Base-by-base conservation (phyloP, 1,140 invertebrate genomes). In the Saxidomus purpurata region DNA sequence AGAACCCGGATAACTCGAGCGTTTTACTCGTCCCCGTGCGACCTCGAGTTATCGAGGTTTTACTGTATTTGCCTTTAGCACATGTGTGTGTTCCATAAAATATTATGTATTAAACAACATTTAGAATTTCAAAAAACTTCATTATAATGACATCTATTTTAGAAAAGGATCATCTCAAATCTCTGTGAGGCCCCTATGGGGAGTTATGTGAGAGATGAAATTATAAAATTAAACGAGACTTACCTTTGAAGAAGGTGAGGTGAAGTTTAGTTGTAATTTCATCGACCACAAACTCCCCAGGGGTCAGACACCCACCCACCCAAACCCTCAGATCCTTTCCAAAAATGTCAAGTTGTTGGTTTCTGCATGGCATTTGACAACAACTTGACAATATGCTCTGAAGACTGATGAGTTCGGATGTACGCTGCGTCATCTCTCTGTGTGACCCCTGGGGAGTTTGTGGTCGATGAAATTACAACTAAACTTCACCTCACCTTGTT, bases 201-300 rank as follows among this genome's bases (percentile, higher is more conserved):
- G 59, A 63, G 25, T 28, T 63, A 63, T 63, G 59, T 28, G 25
- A 25, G 59, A 63, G 59, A 63, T 63, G 59, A 63, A 63, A 63
- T 63, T 63, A n/a, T 9, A 63, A 63, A 63, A 28, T 63, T 28
- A 63, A 28, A 25, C 19, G 25, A 28, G 25, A 25, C 25, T 63
- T 28, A 25, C 59, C 25, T 63, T 43, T 43, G 43, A 43, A 43
- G 43, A 43, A 43, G 22, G 8, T 63, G n/a, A 63, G 59, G 19
- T 63, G 59, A 63, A 63, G 59, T 63, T 63, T n/a, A 63, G n/a
- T 63, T 63, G 9, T 25, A 63, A 63, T 63, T 63, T n/a, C n/a
- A 28, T 63, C 19, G n/a, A n/a, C n/a, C 19, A 28, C 59, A 63
- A 28, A 28, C 59, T 63, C 59, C 59, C 15, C n/a, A 63, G n/a